Evolutionary conservation across 2,888 invertebrate genomes (phyloP).

Genomic region (Phyllotreta cruciferae): DNA sequence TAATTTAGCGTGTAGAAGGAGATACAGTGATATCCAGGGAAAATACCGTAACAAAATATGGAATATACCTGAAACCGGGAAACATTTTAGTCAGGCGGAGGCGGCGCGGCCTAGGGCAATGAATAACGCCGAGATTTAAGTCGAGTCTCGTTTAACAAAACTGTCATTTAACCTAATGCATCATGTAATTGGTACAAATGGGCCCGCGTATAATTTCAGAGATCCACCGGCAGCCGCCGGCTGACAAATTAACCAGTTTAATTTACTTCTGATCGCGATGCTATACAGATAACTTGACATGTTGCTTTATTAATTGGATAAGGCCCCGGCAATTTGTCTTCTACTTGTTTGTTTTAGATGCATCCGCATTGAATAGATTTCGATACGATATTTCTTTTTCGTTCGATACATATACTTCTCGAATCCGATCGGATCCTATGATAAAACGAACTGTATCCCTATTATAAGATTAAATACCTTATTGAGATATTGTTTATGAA

Average conservation of each 20-base stretch:
- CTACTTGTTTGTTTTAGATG: slow-evolving; percentile 17
- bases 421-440: too few species aligned
- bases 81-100: too few species aligned
- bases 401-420: too few species aligned
- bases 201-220: slow-evolving; percentile 43
- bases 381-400: too few species aligned
- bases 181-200: slow-evolving; percentile 48
- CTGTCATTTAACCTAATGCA: slow-evolving; percentile 44
- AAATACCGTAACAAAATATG: too few species aligned
- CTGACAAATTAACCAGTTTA: slow-evolving; percentile 55
- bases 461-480: too few species aligned
- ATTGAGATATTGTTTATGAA: too few species aligned
- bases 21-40: too few species aligned
- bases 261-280: slow-evolving; percentile 55
- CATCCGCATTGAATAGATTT: not conserved
- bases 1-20: too few species aligned
- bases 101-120: slow-evolving; percentile 19
- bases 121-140: slow-evolving; percentile 37
- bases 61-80: too few species aligned
- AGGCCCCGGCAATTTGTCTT: slow-evolving; percentile 47
- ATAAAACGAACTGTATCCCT: too few species aligned
- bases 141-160: slow-evolving; percentile 39
- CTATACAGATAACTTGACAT: slow-evolving; percentile 47
- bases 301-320: slow-evolving; percentile 47
- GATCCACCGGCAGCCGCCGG: slow-evolving; percentile 44